Evolutionary conservation across 2,797 vertebrate genomes (phyloP).

Genomic region (Melanotaenia nigrans): DNA sequence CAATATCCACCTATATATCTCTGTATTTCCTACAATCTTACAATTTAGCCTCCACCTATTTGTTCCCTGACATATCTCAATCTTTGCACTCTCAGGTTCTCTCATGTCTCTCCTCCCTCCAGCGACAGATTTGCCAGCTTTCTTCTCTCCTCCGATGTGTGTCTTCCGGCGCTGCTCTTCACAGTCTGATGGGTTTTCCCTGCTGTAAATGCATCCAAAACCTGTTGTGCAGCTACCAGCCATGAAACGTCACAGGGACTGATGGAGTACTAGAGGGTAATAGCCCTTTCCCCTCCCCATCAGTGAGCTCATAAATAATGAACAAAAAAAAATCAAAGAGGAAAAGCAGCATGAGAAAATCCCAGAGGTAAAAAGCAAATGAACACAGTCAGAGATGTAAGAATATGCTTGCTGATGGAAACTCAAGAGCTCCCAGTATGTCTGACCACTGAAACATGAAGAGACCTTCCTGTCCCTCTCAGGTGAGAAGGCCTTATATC

Average conservation of each 20-base stretch:
- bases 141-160: slow-evolving; percentile 47
- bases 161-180: slow-evolving; percentile 49
- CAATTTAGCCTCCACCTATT: slow-evolving; percentile 47
- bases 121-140: slow-evolving; percentile 40
- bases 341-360: slow-evolving; percentile 57
- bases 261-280: slow-evolving; percentile 63
- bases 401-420: slow-evolving; percentile 45
- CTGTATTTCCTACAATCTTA: slow-evolving; percentile 37
- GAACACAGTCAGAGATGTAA: slow-evolving; percentile 58
- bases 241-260: slow-evolving; percentile 61
- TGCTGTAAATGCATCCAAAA: slow-evolving; percentile 67
- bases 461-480: slow-evolving; percentile 44
- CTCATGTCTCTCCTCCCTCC: slow-evolving; percentile 32
- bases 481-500: slow-evolving; percentile 63
- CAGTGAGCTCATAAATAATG: slow-evolving; percentile 72
- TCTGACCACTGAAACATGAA: slow-evolving; percentile 50
- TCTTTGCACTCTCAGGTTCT: slow-evolving; percentile 51
- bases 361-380: slow-evolving; percentile 61
- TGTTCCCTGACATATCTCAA: slow-evolving; percentile 61
- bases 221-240: slow-evolving; percentile 61
- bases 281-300: slow-evolving; percentile 43
- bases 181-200: slow-evolving; percentile 55
- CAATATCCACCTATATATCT: slow-evolving; percentile 44
- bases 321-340: slow-evolving; percentile 63
- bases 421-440: slow-evolving; percentile 27